Evolutionary conservation across 2,888 invertebrate species (phyloP), one percentile per base, ranked within the genome.

Genomic region (Cerastis leucographa): DNA sequence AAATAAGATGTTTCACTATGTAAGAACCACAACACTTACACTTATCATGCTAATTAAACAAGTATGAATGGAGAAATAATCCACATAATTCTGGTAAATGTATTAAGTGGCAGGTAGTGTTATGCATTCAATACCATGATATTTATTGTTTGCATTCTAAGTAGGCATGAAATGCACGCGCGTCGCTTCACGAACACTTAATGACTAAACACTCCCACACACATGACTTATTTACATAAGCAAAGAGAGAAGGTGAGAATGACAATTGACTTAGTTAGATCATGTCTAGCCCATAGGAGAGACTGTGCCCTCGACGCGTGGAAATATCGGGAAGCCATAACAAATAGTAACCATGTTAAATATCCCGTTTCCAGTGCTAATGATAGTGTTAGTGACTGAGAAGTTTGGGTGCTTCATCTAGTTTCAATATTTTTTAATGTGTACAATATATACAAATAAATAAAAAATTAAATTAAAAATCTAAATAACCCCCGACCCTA

Each of bases 121-220:
- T 54, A 46, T 42, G 40, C 76, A 76, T 76, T 76, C 40, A 46
- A 46, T 25, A 29, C 19, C 59, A 17, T 75, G 62, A 29, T 64
- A 61, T 81, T 83, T 76, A 76, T 65, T 76, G 44, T 76, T 83
- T 51, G 51, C 61, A 66, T 83, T 77, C 44, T 70, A 76, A 68
- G 62, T 61, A 80, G 59, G 40, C 19, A 12, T 69, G 7, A 61
- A 51, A n/a, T 40, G 64, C 35, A 44, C 22, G 56, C 35, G 19
- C 6, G 11, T 44, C 19, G 22, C 17, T 44, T 35, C 42, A 65
- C 2, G 22, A n/a, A 56, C 42, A 44, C 8, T 70, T 35, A 66
- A 46, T n/a, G 14, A 29, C 19, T 35, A 35, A 19, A 71, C 35
- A 35, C 35, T 2, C 35, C 1, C 35, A 35, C 35, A 35, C 35